Evolutionary conservation across 2,797 vertebrate species (phyloP).

Genomic region (Nyctalus aviator): DNA sequence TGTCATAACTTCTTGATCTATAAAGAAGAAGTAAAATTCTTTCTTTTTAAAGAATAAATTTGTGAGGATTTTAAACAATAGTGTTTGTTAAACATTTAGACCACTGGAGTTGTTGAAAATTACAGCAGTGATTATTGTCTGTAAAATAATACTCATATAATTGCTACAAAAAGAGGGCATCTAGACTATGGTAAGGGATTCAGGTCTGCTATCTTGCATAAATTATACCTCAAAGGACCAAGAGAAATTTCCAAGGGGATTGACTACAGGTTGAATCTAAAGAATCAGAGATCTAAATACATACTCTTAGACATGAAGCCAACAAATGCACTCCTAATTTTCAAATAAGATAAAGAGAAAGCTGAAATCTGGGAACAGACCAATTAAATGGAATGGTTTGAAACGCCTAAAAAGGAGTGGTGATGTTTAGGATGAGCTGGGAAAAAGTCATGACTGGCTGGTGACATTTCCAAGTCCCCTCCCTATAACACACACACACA

Average conservation of each 20-base stretch:
- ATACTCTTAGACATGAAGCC: background rate
- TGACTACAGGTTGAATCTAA: background rate
- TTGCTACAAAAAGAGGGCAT: background rate
- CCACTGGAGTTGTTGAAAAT: background rate
- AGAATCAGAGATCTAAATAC: background rate
- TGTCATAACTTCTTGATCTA: background rate
- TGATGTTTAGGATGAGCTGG: background rate
- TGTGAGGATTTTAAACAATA: background rate
- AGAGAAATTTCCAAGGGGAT: background rate
- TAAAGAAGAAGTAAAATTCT: slow-evolving; percentile 23
- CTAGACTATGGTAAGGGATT: background rate
- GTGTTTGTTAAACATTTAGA: background rate
- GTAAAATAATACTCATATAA: slow-evolving; percentile 9
- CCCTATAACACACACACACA: background rate
- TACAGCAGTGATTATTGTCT: background rate
- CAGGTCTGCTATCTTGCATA: background rate
- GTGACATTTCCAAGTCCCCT: background rate
- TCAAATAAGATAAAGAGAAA: slow-evolving; percentile 5
- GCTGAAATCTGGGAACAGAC: background rate
- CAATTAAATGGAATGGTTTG: background rate
- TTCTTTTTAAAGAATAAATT: background rate
- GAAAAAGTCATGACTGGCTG: background rate
- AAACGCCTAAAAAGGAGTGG: background rate
- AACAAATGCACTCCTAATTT: background rate
- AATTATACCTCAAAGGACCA: background rate